Conservation (phyloP, 2,113 vertebrate species). For the Calidris pugnax region DNA sequence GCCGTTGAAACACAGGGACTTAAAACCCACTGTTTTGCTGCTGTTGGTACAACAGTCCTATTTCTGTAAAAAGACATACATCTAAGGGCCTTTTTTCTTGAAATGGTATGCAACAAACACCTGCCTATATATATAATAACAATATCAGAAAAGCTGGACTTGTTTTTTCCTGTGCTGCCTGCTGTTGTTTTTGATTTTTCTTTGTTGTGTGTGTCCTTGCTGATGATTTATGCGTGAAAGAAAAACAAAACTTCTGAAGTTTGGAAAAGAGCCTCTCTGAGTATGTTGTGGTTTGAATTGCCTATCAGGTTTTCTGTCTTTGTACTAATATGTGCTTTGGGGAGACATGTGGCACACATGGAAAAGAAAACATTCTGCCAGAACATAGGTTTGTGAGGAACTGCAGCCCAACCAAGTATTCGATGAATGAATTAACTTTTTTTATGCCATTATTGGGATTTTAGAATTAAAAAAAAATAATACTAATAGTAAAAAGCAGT, state of each 20-base stretch:
- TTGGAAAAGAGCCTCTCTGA: background rate
- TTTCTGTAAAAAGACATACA: background rate
- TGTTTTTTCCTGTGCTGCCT: background rate
- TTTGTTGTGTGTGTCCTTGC: background rate
- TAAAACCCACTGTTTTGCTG: background rate
- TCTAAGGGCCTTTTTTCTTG: background rate
- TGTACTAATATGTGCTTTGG: background rate
- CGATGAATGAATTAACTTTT: background rate
- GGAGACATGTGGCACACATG: fast-evolving
- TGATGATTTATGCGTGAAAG: background rate
- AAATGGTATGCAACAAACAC: background rate
- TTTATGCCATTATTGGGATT: too few relatives aligned
- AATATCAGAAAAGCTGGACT: background rate
- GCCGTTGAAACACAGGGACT: background rate
- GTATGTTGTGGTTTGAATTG: background rate
- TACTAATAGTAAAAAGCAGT: background rate
- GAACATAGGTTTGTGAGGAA: background rate
- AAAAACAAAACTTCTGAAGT: background rate
- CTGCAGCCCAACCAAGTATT: background rate
- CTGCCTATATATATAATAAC: background rate
- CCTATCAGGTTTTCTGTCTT: background rate
- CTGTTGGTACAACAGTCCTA: fast-evolving
- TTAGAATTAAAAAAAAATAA: background rate
- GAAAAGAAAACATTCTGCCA: background rate
- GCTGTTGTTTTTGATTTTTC: background rate